Percentiles rank a stretch among this genome's conserved stretches.
phyloP scores from a whole-genome alignment of 2,888 invertebrate species.

The Acleris sparsana region DNA sequence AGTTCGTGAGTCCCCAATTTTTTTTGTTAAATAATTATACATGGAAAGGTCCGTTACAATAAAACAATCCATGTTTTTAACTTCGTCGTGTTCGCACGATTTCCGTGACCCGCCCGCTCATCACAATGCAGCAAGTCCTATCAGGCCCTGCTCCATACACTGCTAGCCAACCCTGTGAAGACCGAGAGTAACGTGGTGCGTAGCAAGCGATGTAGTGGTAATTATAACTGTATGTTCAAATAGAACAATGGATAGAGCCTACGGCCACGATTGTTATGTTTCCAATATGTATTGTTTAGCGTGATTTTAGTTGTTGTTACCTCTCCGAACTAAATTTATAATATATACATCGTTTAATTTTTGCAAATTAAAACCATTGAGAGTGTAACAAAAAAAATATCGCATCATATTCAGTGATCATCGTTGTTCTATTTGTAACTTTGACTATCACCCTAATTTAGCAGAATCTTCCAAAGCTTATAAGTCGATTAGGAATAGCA shows the following conservation, averaged over 20 bases:
- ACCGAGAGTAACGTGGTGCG: neutral
- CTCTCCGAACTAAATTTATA: no score
- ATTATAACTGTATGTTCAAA: constrained; percentile 19
- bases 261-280: constrained; percentile 25
- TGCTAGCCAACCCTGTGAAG: constrained; percentile 6
- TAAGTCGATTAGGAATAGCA: no score
- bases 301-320: no score
- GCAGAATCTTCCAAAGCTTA: no score
- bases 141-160: constrained; percentile 17
- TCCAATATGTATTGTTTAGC: constrained; percentile 15
- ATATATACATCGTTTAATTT: no score
- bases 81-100: constrained; percentile 57
- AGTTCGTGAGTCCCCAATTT: constrained; percentile 11
- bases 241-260: constrained; percentile 22
- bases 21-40: constrained; percentile 25
- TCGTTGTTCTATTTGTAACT: no score
- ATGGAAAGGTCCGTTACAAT: constrained; percentile 44
- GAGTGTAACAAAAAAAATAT: no score
- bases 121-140: constrained; percentile 20
- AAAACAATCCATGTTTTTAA: constrained; percentile 51
- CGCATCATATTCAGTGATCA: no score
- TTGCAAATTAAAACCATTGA: no score
- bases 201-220: constrained; percentile 19
- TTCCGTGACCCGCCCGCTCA: constrained; percentile 53
- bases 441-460: no score